Base-by-base conservation (phyloP, 2,797 vertebrate genomes). In the Leuciscus waleckii region DNA sequence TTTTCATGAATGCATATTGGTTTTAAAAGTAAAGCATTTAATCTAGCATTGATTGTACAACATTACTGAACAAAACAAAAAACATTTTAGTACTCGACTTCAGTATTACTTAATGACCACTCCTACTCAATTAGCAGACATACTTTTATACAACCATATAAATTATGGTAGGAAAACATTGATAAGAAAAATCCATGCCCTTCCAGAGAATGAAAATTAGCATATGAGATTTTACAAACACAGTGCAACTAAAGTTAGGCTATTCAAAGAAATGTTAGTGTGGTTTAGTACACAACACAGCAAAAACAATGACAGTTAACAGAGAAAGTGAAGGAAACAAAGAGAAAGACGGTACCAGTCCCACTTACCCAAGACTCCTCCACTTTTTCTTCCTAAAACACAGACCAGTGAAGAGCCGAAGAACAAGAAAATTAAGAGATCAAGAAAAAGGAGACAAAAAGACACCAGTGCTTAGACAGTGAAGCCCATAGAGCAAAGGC, bases 341-440 rank as follows among this genome's bases (percentile, higher is more conserved):
- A 91, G 21, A 29, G 29, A 41, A 85, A 91, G 88, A 92, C 91
- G 84, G 92, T 91, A 90, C 74, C 70, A 68, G 32, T 86, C 87
- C 83, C 92, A 97, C 96, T 97, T 96, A 97, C 96, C 96, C 96
- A 93, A 97, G 90, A 93, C 96, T 97, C 91, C 96, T 95, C 96
- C 96, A 97, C 86, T 97, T 97, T 96, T 97, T 97, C 96, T 97
- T 97, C 96, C 96, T 97, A 95, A 90, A 96, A 96, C 94, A 96
- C 93, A 96, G 94, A 96, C 95, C 95, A 96, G 93, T 91, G 93
- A 93, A 41, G 83, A 86, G 87, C 74, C 77, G 56, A 79, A 81
- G 85, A 71, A 89, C 63, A 87, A 85, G 82, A 86, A 82, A 63
- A 83, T 46, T 35, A 56, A 82, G 84, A 83, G 80, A 84, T 78